Conservation (phyloP, 2,797 vertebrate species). For the Anguilla marmorata region DNA sequence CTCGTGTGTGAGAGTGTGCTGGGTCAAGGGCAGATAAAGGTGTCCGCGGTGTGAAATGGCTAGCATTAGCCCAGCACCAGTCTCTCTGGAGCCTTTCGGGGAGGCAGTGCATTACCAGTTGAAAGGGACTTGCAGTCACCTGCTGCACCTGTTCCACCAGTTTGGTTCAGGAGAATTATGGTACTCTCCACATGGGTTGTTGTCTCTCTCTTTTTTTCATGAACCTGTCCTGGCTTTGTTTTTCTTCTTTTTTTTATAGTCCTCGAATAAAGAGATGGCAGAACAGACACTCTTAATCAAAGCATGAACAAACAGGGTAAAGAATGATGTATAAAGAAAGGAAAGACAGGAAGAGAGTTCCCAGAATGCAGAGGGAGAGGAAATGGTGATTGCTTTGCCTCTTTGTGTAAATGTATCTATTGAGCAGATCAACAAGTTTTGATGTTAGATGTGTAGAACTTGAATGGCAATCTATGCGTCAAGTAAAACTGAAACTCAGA, state of each 20-base stretch:
- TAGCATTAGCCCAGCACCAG: conserved; percentile 7
- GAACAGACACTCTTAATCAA: neutral
- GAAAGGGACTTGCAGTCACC: conserved; percentile 37
- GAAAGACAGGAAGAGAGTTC: neutral
- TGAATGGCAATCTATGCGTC: neutral
- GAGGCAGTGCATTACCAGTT: conserved; percentile 41
- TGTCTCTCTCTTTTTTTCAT: neutral
- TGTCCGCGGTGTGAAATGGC: conserved; percentile 25
- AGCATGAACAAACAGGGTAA: neutral
- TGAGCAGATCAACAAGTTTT: neutral
- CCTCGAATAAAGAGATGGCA: neutral
- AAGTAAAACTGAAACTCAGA: neutral
- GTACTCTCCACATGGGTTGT: neutral
- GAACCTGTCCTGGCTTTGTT: neutral
- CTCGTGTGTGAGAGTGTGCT: neutral
- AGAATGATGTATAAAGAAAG: neutral
- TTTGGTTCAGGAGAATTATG: conserved; percentile 39
- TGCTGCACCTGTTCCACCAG: conserved; percentile 45
- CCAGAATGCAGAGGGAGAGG: neutral
- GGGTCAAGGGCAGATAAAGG: neutral
- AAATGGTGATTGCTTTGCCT: neutral
- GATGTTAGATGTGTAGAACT: neutral
- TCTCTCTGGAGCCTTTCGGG: conserved; percentile 31
- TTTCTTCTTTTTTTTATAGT: neutral
- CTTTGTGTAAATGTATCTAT: neutral